Evolutionary conservation across 2,888 invertebrate genomes (phyloP), one percentile per base, ranked within the genome.

Genomic region (Pammene aurita): DNA sequence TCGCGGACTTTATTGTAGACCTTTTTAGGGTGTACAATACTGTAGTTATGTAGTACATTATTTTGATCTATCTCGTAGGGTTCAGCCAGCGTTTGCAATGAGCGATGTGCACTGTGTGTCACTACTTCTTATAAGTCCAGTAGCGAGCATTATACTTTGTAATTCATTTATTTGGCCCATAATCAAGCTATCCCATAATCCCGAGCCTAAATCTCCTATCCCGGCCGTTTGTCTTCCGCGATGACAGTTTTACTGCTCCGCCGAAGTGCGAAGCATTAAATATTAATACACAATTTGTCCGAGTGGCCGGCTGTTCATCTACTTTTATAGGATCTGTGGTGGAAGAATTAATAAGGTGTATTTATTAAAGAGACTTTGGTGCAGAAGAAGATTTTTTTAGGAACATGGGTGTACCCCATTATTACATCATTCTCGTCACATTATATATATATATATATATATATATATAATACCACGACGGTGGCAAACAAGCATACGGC

Each of bases 251-350:
- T 91, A 92, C 86, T 80, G 86, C 80, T 57, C 52, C 75, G 77
- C 72, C 73, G 76, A 74, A 83, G 89, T 87, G 90, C 84, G 89
- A 88, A 88, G 86, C 89, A 90, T 92, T 87, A 91, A 92, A 92
- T 92, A 92, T 92, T 92, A 92, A 92, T 92, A 92, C 91, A 91
- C 92, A 90, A 92, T 92, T 90, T 92, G 92, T 90, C 88, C 90
- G 83, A 91, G 91, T 90, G 88, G 88, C 84, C 84, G 84, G 81
- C 82, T 83, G 84, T 85, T 90, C 89, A 91, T 92, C 91, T 86
- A 85, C 85, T 91, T 90, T 90, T 90, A 90, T 90, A 83, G 84
- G 84, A 83, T 86, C 83, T 80, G 73, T 75, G 72, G 73, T 72
- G 84, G 88, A 90, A 89, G 91, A 86, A 90, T 91, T 89, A 81